Base-by-base conservation (phyloP, 1,140 invertebrate genomes). In the Ephestia elutella region DNA sequence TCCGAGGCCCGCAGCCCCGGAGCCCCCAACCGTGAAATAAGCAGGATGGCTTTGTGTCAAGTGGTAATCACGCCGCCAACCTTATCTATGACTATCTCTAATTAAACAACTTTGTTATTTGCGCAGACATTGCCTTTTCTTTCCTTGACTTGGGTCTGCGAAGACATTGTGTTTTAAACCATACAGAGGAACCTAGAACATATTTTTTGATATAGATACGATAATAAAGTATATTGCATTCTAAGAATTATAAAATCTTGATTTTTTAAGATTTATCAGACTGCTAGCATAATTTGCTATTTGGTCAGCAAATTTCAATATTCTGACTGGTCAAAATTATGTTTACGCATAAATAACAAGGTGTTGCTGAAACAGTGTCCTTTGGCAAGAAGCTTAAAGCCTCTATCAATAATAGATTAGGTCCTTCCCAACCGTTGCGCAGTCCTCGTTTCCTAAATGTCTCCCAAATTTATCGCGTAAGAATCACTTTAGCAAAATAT, bases 321-420 rank as follows among this genome's bases (percentile, higher is more conserved):
- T 9, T 15, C 13, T 32, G 1, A 25, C 7, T 25, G 21, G 21
- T 32, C 13, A 15, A 44, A n/a, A 44, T 17, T 44, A 15, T 3
- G n/a, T 17, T 44, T 44, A n/a, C 7, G 38, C 38, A 15, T 44
- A 35, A 65, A 61, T 61, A 35, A 54, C 51, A 63, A 58, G 54
- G 28, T 68, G 49, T 60, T 59, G 49, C 17, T 19, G 20, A 35
- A 50, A 63, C 21, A 28, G 54, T 53, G 49, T 53, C 38, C 57
- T 64, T 61, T 32, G 17, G 17, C 19, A 57, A 65, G 59, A 48
- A 30, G 56, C 30, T 60, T 59, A 15, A 65, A 69, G 53, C 63
- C 57, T 63, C 62, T 69, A 71, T 74, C 63, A 74, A 74, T 74
- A 74, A 74, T 71, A 68, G 67, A 74, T 74, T 70, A 74, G 57